Percentiles rank a stretch among this genome's conserved stretches.
Evolutionary conservation across 1,140 invertebrate genomes (phyloP).

Genomic region (Penaeus vannamei): DNA sequence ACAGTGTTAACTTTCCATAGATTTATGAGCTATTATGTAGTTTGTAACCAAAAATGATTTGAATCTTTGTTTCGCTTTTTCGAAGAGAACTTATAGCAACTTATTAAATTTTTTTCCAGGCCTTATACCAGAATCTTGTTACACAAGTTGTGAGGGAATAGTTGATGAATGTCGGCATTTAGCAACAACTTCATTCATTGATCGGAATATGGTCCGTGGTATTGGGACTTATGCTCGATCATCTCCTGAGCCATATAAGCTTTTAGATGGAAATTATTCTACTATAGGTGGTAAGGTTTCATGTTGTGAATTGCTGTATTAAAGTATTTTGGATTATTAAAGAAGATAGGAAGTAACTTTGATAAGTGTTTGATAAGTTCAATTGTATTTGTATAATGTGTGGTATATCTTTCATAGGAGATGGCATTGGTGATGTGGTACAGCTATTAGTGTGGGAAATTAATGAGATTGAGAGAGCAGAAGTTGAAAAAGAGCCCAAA

Average conservation of each 20-base stretch:
- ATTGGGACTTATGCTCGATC: slow-evolving; percentile 37
- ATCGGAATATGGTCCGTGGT: slow-evolving; percentile 46
- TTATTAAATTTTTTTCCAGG: slow-evolving; percentile 27
- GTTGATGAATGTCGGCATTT: slow-evolving; percentile 60
- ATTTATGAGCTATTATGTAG: no score
- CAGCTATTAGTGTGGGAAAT: slow-evolving; percentile 66
- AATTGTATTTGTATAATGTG: neutral
- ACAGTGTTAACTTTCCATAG: no score
- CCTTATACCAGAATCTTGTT: slow-evolving; percentile 54
- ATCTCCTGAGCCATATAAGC: slow-evolving; percentile 23
- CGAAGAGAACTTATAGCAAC: neutral
- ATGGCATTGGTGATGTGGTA: slow-evolving; percentile 59
- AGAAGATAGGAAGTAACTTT: neutral
- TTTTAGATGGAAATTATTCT: slow-evolving; percentile 56
- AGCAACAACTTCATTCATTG: slow-evolving; percentile 45
- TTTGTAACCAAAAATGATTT: no score
- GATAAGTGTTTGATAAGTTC: neutral
- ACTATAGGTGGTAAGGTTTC: slow-evolving; percentile 50
- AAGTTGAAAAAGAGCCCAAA: slow-evolving; percentile 66
- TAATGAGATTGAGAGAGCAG: slow-evolving; percentile 64
- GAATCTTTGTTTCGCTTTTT: no score
- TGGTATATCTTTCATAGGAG: slow-evolving; percentile 48
- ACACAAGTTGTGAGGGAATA: slow-evolving; percentile 58
- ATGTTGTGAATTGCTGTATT: no score
- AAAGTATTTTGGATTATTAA: no score